Base-by-base conservation (phyloP, 2,888 invertebrate species). In the Trachelus troglodyta region DNA sequence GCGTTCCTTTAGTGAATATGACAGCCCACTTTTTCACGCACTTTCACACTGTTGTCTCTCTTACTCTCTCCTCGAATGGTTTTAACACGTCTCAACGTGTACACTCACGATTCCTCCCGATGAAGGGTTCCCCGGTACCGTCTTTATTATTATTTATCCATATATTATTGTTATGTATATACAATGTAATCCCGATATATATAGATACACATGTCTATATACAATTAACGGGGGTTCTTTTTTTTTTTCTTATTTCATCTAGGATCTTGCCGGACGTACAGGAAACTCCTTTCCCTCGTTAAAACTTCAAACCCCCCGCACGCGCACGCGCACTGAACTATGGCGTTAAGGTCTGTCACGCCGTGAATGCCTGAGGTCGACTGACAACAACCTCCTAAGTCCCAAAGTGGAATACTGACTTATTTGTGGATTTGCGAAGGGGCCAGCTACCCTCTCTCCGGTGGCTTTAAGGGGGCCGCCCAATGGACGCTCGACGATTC, bases 391-490 rank as follows among this genome's bases (percentile, higher is more conserved):
- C 71, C 74, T 77, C 76, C 81, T 77, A 79, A 83, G 79, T 84
- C 83, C 80, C 81, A 78, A 82, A 83, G 79, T 79, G 76, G 81
- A 78, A 82, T 83, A 81, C 81, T 79, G 82, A 80, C 82, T 83
- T 84, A 83, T 86, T 87, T 84, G 83, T 81, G 82, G 78, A 80
- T 75, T 79, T 79, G 73, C 80, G 78, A 81, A 83, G 79, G 83
- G 87, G 86, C 85, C 83, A 85, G 80, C 83, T 84, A 86, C 85
- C 87, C 88, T 83, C 84, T 83, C 84, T 69, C 33, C 33, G 2
- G 12, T 71, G 11, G 82, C 84, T 76, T 73, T 76, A 71, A 75
- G 35, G 3, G 15, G 2, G 73, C 77, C 77, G 80, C 15, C 79
- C 79, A 80, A 81, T 83, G 83, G 40, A 77, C 37, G 77, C 76